Conservation (phyloP, 2,888 invertebrate species). For the Metallyticus violacea region DNA sequence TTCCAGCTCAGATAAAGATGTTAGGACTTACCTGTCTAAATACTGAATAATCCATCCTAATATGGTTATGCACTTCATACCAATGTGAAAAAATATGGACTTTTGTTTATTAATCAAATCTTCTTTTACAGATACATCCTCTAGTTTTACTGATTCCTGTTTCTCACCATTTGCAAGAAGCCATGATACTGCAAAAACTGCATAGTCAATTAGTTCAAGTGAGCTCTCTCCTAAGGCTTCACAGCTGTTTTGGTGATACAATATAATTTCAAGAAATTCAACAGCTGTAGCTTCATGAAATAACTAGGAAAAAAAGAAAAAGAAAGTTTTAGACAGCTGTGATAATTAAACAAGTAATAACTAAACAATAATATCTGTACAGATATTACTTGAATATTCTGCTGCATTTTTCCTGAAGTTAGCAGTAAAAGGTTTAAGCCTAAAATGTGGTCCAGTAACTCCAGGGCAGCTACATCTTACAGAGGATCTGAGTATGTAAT, state of each 20-base stretch:
- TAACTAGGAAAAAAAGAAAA: conserved; percentile 46
- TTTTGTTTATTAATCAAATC: conserved; percentile 65
- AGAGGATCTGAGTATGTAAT: too few relatives aligned
- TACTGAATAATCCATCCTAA: conserved; percentile 68
- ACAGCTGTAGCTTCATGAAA: conserved; percentile 79
- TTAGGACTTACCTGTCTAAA: conserved; percentile 51
- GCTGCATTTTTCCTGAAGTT: too few relatives aligned
- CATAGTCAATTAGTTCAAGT: conserved; percentile 81
- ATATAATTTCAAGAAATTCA: conserved; percentile 75
- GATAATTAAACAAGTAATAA: too few relatives aligned
- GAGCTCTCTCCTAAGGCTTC: conserved; percentile 72
- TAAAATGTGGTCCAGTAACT: too few relatives aligned
- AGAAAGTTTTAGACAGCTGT: too few relatives aligned
- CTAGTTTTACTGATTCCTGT: neutral
- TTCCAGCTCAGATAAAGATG: too few relatives aligned
- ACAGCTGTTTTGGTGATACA: conserved; percentile 78
- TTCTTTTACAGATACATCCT: neutral
- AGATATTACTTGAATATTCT: too few relatives aligned
- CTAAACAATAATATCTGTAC: too few relatives aligned
- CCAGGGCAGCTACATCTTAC: too few relatives aligned
- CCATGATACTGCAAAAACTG: conserved; percentile 63
- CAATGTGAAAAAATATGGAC: conserved; percentile 74
- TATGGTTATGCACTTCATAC: conserved; percentile 75
- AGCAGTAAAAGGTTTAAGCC: too few relatives aligned
- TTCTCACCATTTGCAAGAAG: conserved; percentile 55